These are phyloP conservation scores for Exephanes ischioxanthus DNA, from an alignment of 2,888 invertebrate species.

Conservation along the genomic window DNA sequence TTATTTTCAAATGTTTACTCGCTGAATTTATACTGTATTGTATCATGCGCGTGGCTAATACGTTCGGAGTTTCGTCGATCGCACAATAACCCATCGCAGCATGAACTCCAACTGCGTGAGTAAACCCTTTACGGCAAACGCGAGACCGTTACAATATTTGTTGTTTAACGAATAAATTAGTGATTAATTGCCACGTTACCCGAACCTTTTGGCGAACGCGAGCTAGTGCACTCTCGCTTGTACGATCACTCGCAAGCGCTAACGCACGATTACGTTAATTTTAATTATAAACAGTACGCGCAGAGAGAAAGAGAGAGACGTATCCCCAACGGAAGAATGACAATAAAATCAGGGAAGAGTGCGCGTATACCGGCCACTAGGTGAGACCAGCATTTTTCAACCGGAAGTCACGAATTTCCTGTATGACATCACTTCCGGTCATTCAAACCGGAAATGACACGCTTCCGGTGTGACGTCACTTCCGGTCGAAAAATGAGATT, in stretches of 20 bases:
- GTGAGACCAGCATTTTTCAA: no score
- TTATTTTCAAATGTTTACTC: neutral
- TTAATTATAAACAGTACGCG: conserved; percentile 8
- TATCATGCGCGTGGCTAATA: neutral
- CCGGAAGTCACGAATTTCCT: no score
- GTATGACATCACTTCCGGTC: no score
- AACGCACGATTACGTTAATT: conserved; percentile 39
- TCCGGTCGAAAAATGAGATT: no score
- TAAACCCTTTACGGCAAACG: conserved; percentile 19
- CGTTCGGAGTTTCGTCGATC: conserved; percentile 18
- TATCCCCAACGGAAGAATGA: no score
- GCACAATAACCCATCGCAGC: conserved; percentile 6
- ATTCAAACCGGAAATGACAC: no score
- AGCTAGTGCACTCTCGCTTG: conserved; percentile 9
- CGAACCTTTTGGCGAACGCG: neutral
- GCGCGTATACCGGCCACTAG: no score
- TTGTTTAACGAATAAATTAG: conserved; percentile 54
- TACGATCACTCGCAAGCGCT: conserved; percentile 17
- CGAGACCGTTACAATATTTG: conserved; percentile 41
- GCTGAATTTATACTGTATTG: neutral
- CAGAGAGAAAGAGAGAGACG: neutral
- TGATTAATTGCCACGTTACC: conserved; percentile 40
- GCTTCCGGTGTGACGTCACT: no score
- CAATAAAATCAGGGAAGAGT: no score
- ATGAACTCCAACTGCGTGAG: neutral